Base-by-base conservation (phyloP, 2,888 invertebrate species). In the Protophormia terraenovae region DNA sequence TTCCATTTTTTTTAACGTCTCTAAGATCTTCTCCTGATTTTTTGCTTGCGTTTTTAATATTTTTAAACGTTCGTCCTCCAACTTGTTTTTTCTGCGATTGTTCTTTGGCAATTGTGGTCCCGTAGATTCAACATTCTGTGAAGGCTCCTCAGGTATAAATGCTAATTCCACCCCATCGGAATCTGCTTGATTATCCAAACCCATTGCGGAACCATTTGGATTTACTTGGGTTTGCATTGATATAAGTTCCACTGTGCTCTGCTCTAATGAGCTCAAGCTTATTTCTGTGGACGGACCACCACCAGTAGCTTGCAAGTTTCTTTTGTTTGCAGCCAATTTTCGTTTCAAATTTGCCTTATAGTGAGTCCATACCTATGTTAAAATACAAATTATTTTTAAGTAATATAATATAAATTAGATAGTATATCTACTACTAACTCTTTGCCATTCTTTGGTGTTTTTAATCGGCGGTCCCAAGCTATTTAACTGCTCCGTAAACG, bases 371-470 rank as follows among this genome's bases (percentile, higher is more conserved):
- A 41, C 64, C 41, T 64, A 41, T 41, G 41, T 14, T 29, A 12
- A 47, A 47, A 27, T 67, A 27, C 45, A 45, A 47, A 19, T n/a
- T 0, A 47, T 27, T 45, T 29, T 27, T 6, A 67, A 10, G 0
- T 29, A 10, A 41, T 3, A 58, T 62, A 62, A 14, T 24, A 16
- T 64, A 8, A 22, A 64, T 24, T 14, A 38, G 1, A 16, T 67
- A 24, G n/a, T 22, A 45, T 12, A 45, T 66, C 7, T 67, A 19
- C 24, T 29, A 47, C 45, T 47, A 14, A 45, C 16, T 29, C 66
- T 45, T 67, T 47, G 66, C 66, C 45, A 67, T 47, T 67, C 66
- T 47, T 67, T 67, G 1, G 66, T 16, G 19, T 2, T 47, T 67
- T 12, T 67, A 29, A 67, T 47, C 14, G 41, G 66, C 16, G 66